Evolutionary conservation across 2,113 vertebrate genomes (phyloP), one percentile per base, ranked within the genome.

Genomic region (Muscicapa adusta): DNA sequence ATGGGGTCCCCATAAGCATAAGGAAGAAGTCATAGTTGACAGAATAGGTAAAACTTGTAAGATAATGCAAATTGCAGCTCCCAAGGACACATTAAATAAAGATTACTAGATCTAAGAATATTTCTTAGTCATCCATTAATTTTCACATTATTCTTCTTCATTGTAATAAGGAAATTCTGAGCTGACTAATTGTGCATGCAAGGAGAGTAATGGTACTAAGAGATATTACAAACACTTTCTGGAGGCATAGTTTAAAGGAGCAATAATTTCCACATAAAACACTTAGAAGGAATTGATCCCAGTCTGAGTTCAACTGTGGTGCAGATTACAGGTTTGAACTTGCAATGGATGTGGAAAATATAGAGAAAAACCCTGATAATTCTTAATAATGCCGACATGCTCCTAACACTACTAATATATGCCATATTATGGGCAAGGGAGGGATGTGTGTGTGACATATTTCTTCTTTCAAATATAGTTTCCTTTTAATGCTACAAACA

Each of bases 31-130:
- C 26, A 28, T 33, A 54, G 14, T 34, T 87, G 31, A 91, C 54
- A 86, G 33, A 68, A 42, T 54, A 95, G 36, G 31, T 75, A 85
- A 91, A 92, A 93, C 57, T 91, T 96, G 70, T 62, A 92, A 76
- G 33, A 63, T 94, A 79, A 75, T 91, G 28, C 42, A 94, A 92
- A 87, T 86, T 85, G 8, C 16, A 47, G 23, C 47, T 96, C 68
- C 50, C 56, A 84, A 93, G 94, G 78, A 88, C 80, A 82, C n/a
- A 82, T 88, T 89, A 84, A 89, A 94, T 94, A 87, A 96, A 96
- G 84, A 79, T 96, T 77, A 91, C 68, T 80, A 81, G 42, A 68
- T 91, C 36, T 88, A 75, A 95, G 45, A 83, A 31, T 79, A 91
- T 86, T 95, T 78, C 40, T 60, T 89, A 43, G 89, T 84, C 51